Evolutionary conservation across 53 echinoderm and acorn worm genomes (phyloP).

Genomic region (Astropecten irregularis): DNA sequence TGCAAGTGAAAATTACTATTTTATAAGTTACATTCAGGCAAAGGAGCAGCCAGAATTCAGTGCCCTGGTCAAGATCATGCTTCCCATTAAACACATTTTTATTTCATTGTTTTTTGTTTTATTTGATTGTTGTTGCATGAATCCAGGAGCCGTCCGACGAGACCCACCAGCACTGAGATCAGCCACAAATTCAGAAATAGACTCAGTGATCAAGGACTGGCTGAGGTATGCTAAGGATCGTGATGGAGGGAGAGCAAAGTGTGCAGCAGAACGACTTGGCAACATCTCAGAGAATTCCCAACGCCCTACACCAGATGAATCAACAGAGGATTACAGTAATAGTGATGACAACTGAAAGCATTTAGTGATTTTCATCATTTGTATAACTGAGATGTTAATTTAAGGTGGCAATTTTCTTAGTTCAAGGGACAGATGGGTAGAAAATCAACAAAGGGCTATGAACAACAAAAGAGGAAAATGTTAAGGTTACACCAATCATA

Average conservation of each 20-base stretch:
- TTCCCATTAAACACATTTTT: too few species aligned
- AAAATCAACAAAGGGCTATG: too few species aligned
- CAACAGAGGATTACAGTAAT: constrained; percentile 12
- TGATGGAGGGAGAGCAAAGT: constrained; percentile 23
- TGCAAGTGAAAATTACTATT: too few species aligned
- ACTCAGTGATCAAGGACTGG: constrained; percentile 4
- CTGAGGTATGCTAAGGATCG: not conserved
- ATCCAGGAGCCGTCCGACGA: constrained; percentile 20
- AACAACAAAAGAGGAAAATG: too few species aligned
- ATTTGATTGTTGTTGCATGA: too few species aligned
- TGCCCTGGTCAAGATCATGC: too few species aligned
- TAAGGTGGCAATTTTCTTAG: not conserved
- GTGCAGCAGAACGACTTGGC: constrained; percentile 7
- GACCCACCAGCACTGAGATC: not conserved
- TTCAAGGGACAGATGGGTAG: too few species aligned
- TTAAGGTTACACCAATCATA: too few species aligned
- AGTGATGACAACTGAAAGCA: not conserved
- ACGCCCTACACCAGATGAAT: not conserved
- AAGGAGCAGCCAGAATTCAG: too few species aligned
- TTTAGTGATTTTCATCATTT: not conserved
- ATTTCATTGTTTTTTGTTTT: too few species aligned
- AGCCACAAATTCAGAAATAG: constrained; percentile 13
- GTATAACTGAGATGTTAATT: too few species aligned
- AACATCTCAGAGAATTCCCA: not conserved
- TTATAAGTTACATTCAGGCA: too few species aligned